Percentiles rank a stretch among this genome's conserved stretches.
phyloP scores from a whole-genome alignment of 2,888 invertebrate genomes.

The Plemyria rubiginata region DNA sequence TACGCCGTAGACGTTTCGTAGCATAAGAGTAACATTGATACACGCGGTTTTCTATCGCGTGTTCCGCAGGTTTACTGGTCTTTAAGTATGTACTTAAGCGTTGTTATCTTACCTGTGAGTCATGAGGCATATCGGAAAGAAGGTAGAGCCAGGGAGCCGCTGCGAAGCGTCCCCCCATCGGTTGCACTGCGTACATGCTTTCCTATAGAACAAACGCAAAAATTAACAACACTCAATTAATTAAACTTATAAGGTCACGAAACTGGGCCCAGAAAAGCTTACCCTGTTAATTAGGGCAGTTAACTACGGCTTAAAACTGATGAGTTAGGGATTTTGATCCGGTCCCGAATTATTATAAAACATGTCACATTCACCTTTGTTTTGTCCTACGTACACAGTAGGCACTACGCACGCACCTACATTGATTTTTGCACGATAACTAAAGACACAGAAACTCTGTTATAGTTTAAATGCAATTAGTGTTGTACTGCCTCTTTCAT shows the following conservation, averaged over 20 bases:
- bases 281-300: slow-evolving; percentile 35
- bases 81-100: neutral
- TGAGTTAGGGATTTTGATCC: slow-evolving; percentile 16
- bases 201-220: slow-evolving; percentile 53
- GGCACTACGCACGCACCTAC: neutral
- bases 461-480: no score
- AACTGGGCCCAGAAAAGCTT: slow-evolving; percentile 29
- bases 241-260: slow-evolving; percentile 18
- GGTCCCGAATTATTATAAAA: slow-evolving; percentile 27
- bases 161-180: slow-evolving; percentile 81
- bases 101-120: slow-evolving; percentile 66
- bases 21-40: slow-evolving; percentile 19
- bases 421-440: neutral
- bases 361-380: slow-evolving; percentile 17
- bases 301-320: slow-evolving; percentile 36
- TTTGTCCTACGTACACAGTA: slow-evolving; percentile 14
- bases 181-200: slow-evolving; percentile 76
- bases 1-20: slow-evolving; percentile 29
- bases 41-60: neutral
- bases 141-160: slow-evolving; percentile 73
- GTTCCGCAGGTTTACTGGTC: neutral
- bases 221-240: slow-evolving; percentile 30
- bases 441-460: no score
- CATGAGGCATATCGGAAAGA: slow-evolving; percentile 70
- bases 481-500: no score